These are phyloP conservation scores for Phalanger gymnotis DNA, from an alignment of 2,797 vertebrate species.

Conservation along the genomic window DNA sequence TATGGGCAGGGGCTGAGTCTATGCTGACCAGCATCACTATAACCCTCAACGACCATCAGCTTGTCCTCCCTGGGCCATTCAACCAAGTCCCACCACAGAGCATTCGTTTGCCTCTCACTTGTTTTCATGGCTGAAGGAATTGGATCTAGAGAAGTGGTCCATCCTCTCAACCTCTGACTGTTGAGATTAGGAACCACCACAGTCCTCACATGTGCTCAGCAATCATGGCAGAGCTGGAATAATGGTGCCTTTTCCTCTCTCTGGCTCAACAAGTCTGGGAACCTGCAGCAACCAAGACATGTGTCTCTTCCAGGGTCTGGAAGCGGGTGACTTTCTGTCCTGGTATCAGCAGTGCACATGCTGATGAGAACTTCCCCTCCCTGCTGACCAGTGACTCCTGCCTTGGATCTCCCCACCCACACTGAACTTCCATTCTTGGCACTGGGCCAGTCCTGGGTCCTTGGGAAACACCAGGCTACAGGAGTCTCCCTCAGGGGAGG, in stretches of 20 bases:
- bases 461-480: background rate
- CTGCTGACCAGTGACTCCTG: background rate
- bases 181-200: slow-evolving; percentile 78
- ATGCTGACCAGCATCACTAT: slow-evolving; percentile 59
- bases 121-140: slow-evolving; percentile 91
- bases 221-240: background rate
- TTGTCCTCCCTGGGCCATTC: slow-evolving; percentile 58
- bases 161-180: slow-evolving; percentile 78
- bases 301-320: background rate
- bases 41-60: slow-evolving; percentile 34
- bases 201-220: slow-evolving; percentile 18
- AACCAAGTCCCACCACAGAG: slow-evolving; percentile 60
- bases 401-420: background rate
- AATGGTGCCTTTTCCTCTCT: background rate
- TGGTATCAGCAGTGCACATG: background rate
- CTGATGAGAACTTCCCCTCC: background rate
- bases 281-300: background rate
- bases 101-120: slow-evolving; percentile 84
- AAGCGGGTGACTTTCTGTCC: background rate
- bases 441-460: background rate
- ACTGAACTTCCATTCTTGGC: background rate
- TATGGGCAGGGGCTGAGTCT: background rate
- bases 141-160: slow-evolving; percentile 78
- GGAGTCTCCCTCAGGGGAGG: background rate
- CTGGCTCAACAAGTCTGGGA: fast-evolving